Base-by-base conservation (phyloP, 1,140 invertebrate genomes). In the Heliothis subflexa region DNA sequence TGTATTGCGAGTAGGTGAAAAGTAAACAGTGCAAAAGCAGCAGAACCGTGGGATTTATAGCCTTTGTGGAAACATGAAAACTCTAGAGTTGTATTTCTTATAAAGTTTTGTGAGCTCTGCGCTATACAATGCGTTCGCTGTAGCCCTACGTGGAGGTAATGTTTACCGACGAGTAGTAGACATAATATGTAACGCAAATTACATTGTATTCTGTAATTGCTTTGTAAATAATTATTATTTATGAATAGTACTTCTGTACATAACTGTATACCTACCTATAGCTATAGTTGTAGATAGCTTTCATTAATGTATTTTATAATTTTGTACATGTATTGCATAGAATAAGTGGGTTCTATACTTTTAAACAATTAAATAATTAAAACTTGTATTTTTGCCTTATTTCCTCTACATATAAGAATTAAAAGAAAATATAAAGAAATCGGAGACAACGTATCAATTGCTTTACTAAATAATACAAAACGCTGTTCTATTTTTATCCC, bases 191-290 rank as follows among this genome's bases (percentile, higher is more conserved):
- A 76, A 70, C 70, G 75, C 79, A 82, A 86, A 83, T 79, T 81
- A 83, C 79, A 75, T 59, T 78, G 45, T 71, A 81, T 61, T 78
- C 79, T 77, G 78, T 75, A 81, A 86, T 84, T 81, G 70, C 74
- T 86, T 89, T 92, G 89, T 92, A 92, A 91, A 93, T 93, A 92
- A 87, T 89, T 83, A 80, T 79, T 85, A 85, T 85, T 91, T 88
- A 89, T 79, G 50, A 78, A 76, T 79, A 79, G 64, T 78, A 78
- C 55, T 79, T n/a, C 74, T 85, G 82, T 85, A 85, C 72, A 83
- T 83, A 83, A 66, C 54, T 76, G 50, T 68, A 70, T 72, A 77
- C 71, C 28, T 83, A 64, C 70, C 33, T 64, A 79, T 68, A 81
- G 78, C 59, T 80, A 73, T 83, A 85, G 66, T 75, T 86, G 85